Percentiles rank a stretch among this genome's conserved stretches.
Conservation (phyloP, 2,113 vertebrate species). For the Podilymbus podiceps region DNA sequence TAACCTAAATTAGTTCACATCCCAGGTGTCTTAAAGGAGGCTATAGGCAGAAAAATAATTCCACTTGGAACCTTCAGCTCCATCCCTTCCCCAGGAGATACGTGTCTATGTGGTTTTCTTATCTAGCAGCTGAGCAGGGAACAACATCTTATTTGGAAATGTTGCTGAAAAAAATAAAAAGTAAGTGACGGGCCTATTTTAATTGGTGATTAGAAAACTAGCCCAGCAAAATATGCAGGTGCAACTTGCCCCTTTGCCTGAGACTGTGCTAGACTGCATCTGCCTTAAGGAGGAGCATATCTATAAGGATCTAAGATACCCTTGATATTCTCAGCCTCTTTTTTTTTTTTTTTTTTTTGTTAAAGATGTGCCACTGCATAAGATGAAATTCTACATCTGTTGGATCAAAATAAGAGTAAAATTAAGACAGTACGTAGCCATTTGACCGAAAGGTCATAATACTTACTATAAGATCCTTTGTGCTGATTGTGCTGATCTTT, state of each 20-base stretch:
- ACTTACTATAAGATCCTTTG: neutral
- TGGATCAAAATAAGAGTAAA: neutral
- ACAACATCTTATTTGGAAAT: neutral
- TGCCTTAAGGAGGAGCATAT: neutral
- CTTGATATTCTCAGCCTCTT: neutral
- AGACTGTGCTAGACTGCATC: neutral
- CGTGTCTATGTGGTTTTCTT: neutral
- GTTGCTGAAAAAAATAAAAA: neutral
- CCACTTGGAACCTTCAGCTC: neutral
- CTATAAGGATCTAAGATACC: neutral
- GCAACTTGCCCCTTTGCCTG: neutral
- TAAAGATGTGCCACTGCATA: neutral
- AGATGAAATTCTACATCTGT: neutral
- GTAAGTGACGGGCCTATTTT: neutral
- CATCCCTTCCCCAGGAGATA: neutral
- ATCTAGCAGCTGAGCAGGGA: neutral
- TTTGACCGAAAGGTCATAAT: neutral
- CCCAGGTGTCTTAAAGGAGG: neutral
- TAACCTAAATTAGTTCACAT: neutral
- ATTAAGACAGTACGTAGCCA: neutral
- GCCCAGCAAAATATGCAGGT: neutral
- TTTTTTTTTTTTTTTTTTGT: neutral
- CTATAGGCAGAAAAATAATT: neutral
- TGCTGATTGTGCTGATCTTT: neutral
- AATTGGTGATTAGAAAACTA: neutral